phyloP scores from a whole-genome alignment of 2,113 vertebrate genomes.

The Ahaetulla prasina region DNA sequence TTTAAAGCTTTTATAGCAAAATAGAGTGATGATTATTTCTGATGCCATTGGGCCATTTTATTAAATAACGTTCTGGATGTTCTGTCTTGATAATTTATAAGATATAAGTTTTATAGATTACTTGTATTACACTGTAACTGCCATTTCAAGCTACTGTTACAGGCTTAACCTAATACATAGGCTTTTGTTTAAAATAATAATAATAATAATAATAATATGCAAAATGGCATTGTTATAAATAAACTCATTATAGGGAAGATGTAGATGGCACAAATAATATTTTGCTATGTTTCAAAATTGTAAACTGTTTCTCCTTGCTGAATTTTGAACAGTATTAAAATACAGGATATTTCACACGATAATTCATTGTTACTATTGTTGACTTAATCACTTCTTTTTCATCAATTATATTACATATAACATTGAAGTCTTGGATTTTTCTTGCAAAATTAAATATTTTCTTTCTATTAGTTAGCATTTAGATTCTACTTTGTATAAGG shows the following conservation, averaged over 20 bases:
- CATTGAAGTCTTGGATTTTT: neutral
- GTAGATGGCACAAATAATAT: neutral
- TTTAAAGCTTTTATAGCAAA: neutral
- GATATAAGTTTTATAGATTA: neutral
- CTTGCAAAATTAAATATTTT: neutral
- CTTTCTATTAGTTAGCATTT: neutral
- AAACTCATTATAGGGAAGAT: neutral
- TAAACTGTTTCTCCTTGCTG: neutral
- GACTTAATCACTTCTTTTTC: neutral
- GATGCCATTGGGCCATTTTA: neutral
- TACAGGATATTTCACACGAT: neutral
- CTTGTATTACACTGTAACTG: neutral
- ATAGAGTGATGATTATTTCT: neutral
- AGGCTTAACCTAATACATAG: rapidly evolving
- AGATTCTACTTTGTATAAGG: neutral
- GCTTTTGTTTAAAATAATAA: neutral
- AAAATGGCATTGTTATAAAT: neutral
- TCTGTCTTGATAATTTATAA: neutral
- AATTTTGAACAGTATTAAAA: neutral
- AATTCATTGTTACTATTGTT: neutral
- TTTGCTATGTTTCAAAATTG: neutral
- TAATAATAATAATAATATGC: neutral
- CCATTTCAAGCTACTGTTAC: neutral
- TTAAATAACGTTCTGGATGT: neutral
- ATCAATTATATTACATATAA: neutral